A percentile compares a stretch with the other conserved stretches of the same genome.
Conservation (phyloP, 2,888 invertebrate genomes). For the Keiferia lycopersicella region DNA sequence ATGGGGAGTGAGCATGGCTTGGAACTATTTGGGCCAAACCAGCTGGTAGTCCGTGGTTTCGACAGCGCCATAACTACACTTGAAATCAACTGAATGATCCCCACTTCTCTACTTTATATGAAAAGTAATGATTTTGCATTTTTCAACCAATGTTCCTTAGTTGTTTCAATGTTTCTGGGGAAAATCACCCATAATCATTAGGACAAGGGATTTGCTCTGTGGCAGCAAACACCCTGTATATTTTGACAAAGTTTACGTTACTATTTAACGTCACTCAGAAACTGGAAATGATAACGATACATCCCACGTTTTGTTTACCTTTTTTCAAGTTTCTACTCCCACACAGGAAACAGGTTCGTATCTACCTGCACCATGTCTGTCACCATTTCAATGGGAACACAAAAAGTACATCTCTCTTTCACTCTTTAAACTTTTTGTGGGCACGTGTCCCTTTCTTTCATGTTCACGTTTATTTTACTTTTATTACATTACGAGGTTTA, state of each 20-base stretch:
- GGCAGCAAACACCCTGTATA: too few relatives aligned
- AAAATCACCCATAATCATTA: too few relatives aligned
- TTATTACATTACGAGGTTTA: constrained; percentile 38
- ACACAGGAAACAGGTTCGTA: constrained; percentile 52
- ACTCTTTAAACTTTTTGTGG: constrained; percentile 29
- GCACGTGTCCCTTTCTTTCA: constrained; percentile 34
- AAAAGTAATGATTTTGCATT: too few relatives aligned
- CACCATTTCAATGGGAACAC: constrained; percentile 53
- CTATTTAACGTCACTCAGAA: constrained; percentile 32
- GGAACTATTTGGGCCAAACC: too few relatives aligned
- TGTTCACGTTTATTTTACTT: constrained; percentile 14
- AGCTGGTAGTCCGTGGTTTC: too few relatives aligned
- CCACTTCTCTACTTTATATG: too few relatives aligned
- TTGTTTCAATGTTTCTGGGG: too few relatives aligned
- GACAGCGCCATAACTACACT: too few relatives aligned
- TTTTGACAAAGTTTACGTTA: constrained; percentile 23
- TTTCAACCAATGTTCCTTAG: too few relatives aligned
- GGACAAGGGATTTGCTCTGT: too few relatives aligned
- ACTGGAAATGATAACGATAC: constrained; percentile 42
- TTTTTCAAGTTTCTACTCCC: constrained; percentile 52
- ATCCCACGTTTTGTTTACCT: constrained; percentile 58
- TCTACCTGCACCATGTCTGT: constrained; percentile 58
- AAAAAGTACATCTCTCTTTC: constrained; percentile 32
- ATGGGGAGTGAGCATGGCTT: too few relatives aligned
- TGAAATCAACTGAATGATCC: too few relatives aligned